Conservation (phyloP, 2,113 vertebrate genomes). For the Circaetus cinerascens region DNA sequence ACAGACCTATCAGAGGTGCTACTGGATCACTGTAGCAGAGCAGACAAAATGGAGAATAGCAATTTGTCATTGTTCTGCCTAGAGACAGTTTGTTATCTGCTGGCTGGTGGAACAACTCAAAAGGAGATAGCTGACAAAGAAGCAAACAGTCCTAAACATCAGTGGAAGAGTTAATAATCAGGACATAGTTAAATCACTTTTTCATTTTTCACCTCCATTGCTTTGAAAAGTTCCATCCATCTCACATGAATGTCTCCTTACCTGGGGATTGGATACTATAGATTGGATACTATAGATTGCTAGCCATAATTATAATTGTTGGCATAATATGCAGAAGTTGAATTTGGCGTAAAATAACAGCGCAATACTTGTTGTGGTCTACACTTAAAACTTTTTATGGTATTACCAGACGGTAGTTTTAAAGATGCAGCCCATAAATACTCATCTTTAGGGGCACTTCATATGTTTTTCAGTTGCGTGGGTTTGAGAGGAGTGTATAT, state of each 20-base stretch:
- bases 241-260: neutral
- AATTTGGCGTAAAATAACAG: neutral
- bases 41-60: neutral
- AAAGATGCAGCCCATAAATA: neutral
- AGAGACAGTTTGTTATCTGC: neutral
- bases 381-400: neutral
- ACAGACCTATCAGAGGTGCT: neutral
- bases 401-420: neutral
- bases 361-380: neutral
- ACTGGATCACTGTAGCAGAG: neutral
- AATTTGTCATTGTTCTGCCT: rapidly evolving
- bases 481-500: neutral
- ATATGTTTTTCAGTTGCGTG: neutral
- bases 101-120: neutral
- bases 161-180: neutral
- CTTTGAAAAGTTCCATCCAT: neutral
- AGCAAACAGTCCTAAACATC: neutral
- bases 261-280: neutral
- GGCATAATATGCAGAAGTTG: neutral
- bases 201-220: neutral
- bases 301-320: neutral
- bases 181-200: neutral
- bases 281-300: neutral
- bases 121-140: neutral
- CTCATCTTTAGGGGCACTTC: neutral